Evolutionary conservation across 2,113 vertebrate genomes (phyloP), one percentile per base, ranked within the genome.

Genomic region (Rhipidura dahli): DNA sequence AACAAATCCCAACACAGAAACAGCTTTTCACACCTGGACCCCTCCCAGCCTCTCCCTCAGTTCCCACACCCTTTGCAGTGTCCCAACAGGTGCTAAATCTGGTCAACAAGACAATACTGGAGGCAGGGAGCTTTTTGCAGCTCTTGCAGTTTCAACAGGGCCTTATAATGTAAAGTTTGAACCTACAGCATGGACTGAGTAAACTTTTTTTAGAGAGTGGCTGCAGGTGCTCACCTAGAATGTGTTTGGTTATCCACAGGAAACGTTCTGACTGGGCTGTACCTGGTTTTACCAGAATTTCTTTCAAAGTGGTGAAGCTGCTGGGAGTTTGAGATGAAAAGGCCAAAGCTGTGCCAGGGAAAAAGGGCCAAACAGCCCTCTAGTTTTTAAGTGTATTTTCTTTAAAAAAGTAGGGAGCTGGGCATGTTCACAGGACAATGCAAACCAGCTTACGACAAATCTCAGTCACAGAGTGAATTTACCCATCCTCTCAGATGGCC

Each of bases 161-260:
- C 7, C 4, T 28, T 44, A 64, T 5, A 35, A 47, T 13, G 16
- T 16, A 8, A 37, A 56, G 14, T 44, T 47, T 83, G 47, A 73
- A 28, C 11, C 23, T 10, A 3, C 37, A 63, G 15, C n/a, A 59
- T 0, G 33, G 6, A 2, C 1, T 60, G 28, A 49, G 6, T 9
- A 19, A 6, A 30, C 61, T 56, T 89, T 20, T 65, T 37, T 26
- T 57, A 14, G 9, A 47, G 9, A 45, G 8, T 2, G 2, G n/a
- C 27, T 6, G 1, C 49, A 26, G 19, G 4, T 26, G 6, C 31
- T 57, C 1, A 0, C 7, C 16, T 15, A n/a, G 12, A 20, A 39
- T 22, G 42, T 11, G 11, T 53, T 63, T 71, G 47, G 33, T 24
- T 20, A 40, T 15, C 11, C 45, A 26, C 3, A 22, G 39, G 21